phyloP scores from a whole-genome alignment of 2,888 invertebrate species.

The Schizaphis graminum region DNA sequence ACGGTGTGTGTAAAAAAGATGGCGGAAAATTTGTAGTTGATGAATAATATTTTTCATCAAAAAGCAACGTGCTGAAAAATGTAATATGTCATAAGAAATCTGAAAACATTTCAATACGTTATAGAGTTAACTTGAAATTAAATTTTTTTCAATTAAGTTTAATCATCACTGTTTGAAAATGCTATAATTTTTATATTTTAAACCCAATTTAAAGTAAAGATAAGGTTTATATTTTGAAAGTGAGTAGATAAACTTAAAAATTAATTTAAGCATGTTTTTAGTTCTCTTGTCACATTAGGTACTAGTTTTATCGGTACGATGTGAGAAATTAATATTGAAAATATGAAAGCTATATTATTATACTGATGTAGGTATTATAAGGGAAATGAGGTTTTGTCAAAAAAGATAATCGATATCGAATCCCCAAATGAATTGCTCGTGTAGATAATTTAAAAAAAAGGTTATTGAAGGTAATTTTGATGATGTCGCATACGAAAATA shows the following conservation, averaged over 20 bases:
- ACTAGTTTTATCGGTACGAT: background rate
- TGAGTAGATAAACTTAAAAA: background rate
- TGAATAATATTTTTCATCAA: background rate
- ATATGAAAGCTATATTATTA: background rate
- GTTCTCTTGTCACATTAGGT: background rate
- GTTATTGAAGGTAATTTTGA: background rate
- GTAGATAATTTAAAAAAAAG: background rate
- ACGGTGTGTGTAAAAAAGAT: background rate
- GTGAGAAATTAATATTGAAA: background rate
- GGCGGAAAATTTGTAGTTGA: background rate
- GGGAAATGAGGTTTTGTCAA: background rate
- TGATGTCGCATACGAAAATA: background rate
- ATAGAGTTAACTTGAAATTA: background rate
- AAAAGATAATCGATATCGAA: background rate
- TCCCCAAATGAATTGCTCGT: background rate
- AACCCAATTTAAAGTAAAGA: background rate
- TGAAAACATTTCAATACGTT: background rate
- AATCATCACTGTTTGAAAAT: background rate
- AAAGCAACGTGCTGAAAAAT: background rate
- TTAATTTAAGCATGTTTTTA: background rate
- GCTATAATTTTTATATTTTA: background rate
- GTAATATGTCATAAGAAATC: background rate
- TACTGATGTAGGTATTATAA: background rate
- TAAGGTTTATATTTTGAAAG: background rate
- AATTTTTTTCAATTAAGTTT: background rate